A percentile compares a stretch with the other conserved stretches of the same genome.
Evolutionary conservation across 2,888 invertebrate species (phyloP).

Genomic region (Congeria kusceri): DNA sequence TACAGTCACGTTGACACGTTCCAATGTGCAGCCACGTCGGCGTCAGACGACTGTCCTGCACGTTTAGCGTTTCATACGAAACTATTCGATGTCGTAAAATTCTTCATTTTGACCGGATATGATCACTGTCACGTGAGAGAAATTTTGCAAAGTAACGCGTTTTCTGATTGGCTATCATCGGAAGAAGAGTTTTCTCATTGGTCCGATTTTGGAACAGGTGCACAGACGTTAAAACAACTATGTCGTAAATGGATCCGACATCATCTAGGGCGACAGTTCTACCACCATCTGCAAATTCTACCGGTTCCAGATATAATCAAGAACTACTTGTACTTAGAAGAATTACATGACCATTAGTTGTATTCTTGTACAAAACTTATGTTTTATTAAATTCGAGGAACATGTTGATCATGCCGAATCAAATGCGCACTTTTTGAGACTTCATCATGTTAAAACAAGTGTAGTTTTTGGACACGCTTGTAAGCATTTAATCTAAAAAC

Average conservation of each 20-base stretch:
- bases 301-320: constrained; percentile 77
- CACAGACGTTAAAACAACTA: constrained; percentile 77
- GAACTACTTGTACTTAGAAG: constrained; percentile 79
- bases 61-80: constrained; percentile 72
- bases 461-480: no score
- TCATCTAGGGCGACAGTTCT: constrained; percentile 73
- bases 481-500: no score
- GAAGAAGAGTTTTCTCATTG: constrained; percentile 72
- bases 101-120: constrained; percentile 81
- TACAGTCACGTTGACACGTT: constrained; percentile 79
- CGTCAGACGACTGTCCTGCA: constrained; percentile 71
- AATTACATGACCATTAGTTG: constrained; percentile 74
- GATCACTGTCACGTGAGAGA: constrained; percentile 72
- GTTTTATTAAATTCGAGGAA: no score
- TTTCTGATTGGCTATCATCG: constrained; percentile 55
- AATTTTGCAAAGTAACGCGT: constrained; percentile 62
- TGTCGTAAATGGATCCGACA: constrained; percentile 81
- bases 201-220: constrained; percentile 74
- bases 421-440: no score
- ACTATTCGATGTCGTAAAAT: constrained; percentile 74
- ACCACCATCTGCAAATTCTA: constrained; percentile 69
- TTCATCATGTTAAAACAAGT: no score
- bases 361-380: no score
- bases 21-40: constrained; percentile 65
- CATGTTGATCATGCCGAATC: no score